phyloP scores from a whole-genome alignment of 2,113 vertebrate genomes.

The Ciconia maguari region DNA sequence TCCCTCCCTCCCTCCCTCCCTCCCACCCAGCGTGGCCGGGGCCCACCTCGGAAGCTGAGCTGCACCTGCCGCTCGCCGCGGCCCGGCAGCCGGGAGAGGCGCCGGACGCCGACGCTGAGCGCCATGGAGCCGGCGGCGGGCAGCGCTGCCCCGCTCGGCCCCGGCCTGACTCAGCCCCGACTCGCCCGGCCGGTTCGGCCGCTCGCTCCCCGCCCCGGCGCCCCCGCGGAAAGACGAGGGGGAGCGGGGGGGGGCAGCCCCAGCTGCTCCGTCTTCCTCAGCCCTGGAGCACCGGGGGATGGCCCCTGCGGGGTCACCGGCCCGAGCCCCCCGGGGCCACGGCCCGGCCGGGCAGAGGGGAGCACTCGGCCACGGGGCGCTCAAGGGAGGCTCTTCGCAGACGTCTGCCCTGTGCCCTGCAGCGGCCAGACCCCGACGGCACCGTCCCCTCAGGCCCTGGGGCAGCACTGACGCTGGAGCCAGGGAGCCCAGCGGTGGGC shows the following conservation, averaged over 20 bases:
- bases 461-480: background rate
- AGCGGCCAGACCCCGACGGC: rapidly evolving
- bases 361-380: background rate
- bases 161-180: constrained; percentile 38
- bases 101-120: constrained; percentile 78
- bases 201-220: constrained; percentile 8
- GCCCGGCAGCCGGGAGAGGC: constrained; percentile 82
- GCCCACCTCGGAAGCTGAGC: constrained; percentile 85
- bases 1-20: too few relatives aligned
- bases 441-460: rapidly evolving
- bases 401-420: background rate
- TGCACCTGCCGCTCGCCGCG: constrained; percentile 83
- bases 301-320: background rate
- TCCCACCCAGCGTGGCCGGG: rapidly evolving
- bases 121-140: constrained; percentile 72
- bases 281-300: rapidly evolving
- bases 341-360: background rate
- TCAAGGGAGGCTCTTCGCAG: too few relatives aligned
- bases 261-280: background rate
- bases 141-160: background rate
- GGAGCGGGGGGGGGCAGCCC: too few relatives aligned
- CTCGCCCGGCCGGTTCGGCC: constrained; percentile 61
- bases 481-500: rapidly evolving
- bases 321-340: background rate
- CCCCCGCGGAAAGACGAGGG: background rate